Conservation (phyloP, 2,797 vertebrate species). For the Capromys pilorides region DNA sequence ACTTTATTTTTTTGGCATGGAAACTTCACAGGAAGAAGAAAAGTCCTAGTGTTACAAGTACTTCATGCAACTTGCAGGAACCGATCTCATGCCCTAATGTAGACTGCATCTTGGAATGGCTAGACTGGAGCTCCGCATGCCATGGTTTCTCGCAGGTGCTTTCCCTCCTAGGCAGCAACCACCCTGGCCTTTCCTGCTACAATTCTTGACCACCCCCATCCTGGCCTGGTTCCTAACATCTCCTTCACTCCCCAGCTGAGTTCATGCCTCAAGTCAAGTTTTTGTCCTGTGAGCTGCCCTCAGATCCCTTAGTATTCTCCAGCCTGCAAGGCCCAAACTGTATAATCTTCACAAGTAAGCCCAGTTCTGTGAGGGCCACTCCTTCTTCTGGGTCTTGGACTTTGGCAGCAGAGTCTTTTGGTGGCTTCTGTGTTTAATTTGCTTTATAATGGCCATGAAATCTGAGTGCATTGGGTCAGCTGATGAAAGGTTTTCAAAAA, state of each 20-base stretch:
- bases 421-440: slow-evolving; percentile 57
- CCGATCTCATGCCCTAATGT: fast-evolving
- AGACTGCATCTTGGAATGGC: neutral
- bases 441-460: neutral
- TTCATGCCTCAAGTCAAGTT: neutral
- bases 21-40: neutral
- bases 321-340: neutral
- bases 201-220: neutral
- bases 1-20: neutral
- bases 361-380: too few species aligned
- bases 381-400: neutral
- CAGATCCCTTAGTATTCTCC: neutral
- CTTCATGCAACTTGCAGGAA: neutral
- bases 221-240: too few species aligned
- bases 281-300: fast-evolving
- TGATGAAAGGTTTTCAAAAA: slow-evolving; percentile 63
- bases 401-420: neutral
- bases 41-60: neutral
- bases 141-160: neutral
- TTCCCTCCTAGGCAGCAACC: fast-evolving
- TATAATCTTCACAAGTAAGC: neutral
- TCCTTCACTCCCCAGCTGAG: fast-evolving
- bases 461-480: neutral
- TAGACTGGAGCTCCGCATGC: neutral
- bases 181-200: neutral